These are phyloP conservation scores for Rhogogaster chlorosoma DNA, from an alignment of 2,888 invertebrate species.

Conservation along the genomic window DNA sequence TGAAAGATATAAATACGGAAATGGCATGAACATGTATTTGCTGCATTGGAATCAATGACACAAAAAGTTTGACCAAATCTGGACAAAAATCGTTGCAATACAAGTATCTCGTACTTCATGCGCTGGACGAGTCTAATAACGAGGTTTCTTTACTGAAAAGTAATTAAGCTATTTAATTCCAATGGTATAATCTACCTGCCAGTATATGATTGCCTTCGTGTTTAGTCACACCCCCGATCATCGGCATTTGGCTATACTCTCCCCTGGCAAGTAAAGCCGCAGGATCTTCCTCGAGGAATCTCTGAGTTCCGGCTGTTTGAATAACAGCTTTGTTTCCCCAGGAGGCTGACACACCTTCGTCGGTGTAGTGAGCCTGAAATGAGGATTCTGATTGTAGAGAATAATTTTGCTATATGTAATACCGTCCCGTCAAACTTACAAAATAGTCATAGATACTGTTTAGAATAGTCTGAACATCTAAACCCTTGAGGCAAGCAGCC, in stretches of 20 bases:
- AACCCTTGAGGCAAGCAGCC: slow-evolving; percentile 73
- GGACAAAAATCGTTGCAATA: not conserved
- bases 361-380: not conserved
- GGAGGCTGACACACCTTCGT: slow-evolving; percentile 9
- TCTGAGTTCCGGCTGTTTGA: slow-evolving; percentile 62
- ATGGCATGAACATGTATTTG: not conserved
- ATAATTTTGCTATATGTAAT: not conserved
- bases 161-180: not conserved
- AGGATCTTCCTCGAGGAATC: slow-evolving; percentile 66
- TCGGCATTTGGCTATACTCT: slow-evolving; percentile 72
- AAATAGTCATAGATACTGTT: slow-evolving; percentile 71
- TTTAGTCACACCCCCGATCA: slow-evolving; percentile 78
- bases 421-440: slow-evolving; percentile 58
- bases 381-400: not conserved
- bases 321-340: slow-evolving; percentile 68
- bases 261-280: slow-evolving; percentile 58
- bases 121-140: not conserved
- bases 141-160: not conserved
- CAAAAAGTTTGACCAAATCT: not conserved
- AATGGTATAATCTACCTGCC: slow-evolving; percentile 72
- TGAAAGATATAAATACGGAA: not conserved
- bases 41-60: not conserved
- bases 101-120: not conserved
- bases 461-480: slow-evolving; percentile 74
- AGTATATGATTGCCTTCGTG: slow-evolving; percentile 79